Evolutionary conservation across 1,140 invertebrate species (phyloP).

Genomic region (Drosophila athabasca): DNA sequence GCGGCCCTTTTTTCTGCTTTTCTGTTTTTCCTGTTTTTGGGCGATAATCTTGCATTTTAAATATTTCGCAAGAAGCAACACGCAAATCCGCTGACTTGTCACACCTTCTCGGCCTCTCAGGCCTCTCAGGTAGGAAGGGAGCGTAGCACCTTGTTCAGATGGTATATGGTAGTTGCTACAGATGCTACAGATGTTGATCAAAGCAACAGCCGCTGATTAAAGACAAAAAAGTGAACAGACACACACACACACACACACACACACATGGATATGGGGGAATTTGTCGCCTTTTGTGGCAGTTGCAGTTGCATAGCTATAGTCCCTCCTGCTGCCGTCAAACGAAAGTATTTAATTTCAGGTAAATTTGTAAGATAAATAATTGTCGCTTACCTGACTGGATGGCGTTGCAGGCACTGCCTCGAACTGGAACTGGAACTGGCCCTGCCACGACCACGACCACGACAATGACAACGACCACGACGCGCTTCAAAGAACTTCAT

Average conservation of each 20-base stretch:
- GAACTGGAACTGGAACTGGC: too few relatives aligned
- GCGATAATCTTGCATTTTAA: conserved; percentile 78
- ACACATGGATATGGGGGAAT: conserved; percentile 62
- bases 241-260: conserved; percentile 5
- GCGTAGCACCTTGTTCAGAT: conserved; percentile 53
- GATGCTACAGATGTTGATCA: conserved; percentile 54
- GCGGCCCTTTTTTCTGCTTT: conserved; percentile 61
- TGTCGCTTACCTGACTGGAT: conserved; percentile 67
- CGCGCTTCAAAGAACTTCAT: conserved; percentile 80
- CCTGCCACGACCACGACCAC: conserved; percentile 7
- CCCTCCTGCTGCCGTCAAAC: conserved; percentile 38
- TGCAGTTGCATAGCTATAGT: too few relatives aligned
- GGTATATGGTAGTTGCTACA: background rate
- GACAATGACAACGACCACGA: conserved; percentile 28
- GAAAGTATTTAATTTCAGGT: conserved; percentile 80
- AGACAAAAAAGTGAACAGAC: conserved; percentile 41
- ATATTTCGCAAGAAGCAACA: conserved; percentile 78
- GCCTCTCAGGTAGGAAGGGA: conserved; percentile 19
- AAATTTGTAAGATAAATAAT: conserved; percentile 83
- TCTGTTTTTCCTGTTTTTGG: background rate
- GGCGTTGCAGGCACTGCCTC: too few relatives aligned
- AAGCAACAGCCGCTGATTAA: conserved; percentile 78
- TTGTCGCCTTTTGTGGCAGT: conserved; percentile 67
- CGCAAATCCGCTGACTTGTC: conserved; percentile 81
- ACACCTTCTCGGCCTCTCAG: conserved; percentile 53